These are phyloP conservation scores for Tetranychus truncatus DNA, from an alignment of 2,888 invertebrate species.

Conservation along the genomic window DNA sequence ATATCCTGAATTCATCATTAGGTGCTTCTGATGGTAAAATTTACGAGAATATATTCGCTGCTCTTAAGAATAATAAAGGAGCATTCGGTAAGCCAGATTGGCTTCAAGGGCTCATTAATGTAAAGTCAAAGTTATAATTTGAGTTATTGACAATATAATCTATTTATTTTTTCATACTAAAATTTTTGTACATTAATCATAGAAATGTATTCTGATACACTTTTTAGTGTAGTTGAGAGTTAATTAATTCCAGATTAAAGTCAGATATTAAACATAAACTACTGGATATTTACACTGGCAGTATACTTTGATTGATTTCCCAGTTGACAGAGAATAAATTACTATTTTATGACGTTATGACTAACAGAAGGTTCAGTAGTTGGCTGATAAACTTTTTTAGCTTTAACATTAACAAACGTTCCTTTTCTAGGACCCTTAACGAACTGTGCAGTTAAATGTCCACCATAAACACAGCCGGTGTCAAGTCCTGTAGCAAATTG, in stretches of 20 bases:
- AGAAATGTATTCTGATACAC: too few relatives aligned
- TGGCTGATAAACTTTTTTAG: conserved; percentile 13
- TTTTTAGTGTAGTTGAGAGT: too few relatives aligned
- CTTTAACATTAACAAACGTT: conserved; percentile 22
- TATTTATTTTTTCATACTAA: too few relatives aligned
- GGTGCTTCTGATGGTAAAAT: conserved; percentile 60
- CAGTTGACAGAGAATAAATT: too few relatives aligned
- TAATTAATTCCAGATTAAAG: too few relatives aligned
- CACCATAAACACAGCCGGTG: conserved; percentile 34
- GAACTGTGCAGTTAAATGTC: conserved; percentile 30
- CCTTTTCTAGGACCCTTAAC: conserved; percentile 25
- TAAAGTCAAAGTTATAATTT: background rate
- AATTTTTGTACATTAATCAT: too few relatives aligned
- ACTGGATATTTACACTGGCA: too few relatives aligned
- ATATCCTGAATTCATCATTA: conserved; percentile 64
- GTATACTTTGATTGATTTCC: too few relatives aligned
- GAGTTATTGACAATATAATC: too few relatives aligned
- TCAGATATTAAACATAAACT: too few relatives aligned
- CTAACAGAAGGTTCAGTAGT: background rate
- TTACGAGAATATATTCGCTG: conserved; percentile 23
- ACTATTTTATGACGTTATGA: background rate
- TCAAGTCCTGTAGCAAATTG: conserved; percentile 33
- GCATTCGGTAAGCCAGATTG: conserved; percentile 23
- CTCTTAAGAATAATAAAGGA: conserved; percentile 23
- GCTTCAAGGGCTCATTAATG: conserved; percentile 23